Evolutionary conservation across 2,797 vertebrate species (phyloP), one percentile per base, ranked within the genome.

Genomic region (Lepilemur ruficaudatus): DNA sequence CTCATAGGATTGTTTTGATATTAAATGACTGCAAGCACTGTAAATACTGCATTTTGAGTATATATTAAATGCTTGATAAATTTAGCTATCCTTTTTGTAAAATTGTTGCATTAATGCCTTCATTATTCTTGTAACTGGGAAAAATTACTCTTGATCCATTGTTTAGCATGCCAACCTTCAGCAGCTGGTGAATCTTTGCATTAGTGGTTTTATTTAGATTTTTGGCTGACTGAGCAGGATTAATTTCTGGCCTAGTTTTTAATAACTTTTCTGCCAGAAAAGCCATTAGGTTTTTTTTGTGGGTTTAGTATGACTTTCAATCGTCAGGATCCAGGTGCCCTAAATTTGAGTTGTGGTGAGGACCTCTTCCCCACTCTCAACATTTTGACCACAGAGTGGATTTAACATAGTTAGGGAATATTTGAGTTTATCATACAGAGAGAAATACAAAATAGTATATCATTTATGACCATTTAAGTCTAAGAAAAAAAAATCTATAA

Each of bases 201-300:
- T 95, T 76, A 50, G 25, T 28, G 35, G 50, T 92, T 95, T 93
- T 79, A 85, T 94, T 88, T 91, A 78, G 50, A 80, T 72, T 91
- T 95, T 76, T 88, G 78, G 52, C 83, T 46, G 55, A 72, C 59
- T 87, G 73, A 89, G 50, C 6, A 76, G 55, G 30, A 91, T 91
- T 93, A 84, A 85, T 59, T 89, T 95, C 88, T 93, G 32, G 35
- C 32, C 18, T 43, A 61, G 14, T 69, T 25, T 73, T 94, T 89
- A 67, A 70, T 92, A 75, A 90, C 7, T 88, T 93, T 22, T 63
- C 17, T 78, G 67, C 89, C 48, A 92, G 61, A 79, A 80, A 41
- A 38, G 13, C 20, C 75, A 5, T 70, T 75, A 30, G 76, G 15
- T 57, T 84, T 43, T n/a, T 57, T 75, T 57, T n/a, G 70, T 76